A percentile compares a stretch with the other conserved stretches of the same genome.
Conservation (phyloP, 2,888 invertebrate species). For the Incurvaria masculella region DNA sequence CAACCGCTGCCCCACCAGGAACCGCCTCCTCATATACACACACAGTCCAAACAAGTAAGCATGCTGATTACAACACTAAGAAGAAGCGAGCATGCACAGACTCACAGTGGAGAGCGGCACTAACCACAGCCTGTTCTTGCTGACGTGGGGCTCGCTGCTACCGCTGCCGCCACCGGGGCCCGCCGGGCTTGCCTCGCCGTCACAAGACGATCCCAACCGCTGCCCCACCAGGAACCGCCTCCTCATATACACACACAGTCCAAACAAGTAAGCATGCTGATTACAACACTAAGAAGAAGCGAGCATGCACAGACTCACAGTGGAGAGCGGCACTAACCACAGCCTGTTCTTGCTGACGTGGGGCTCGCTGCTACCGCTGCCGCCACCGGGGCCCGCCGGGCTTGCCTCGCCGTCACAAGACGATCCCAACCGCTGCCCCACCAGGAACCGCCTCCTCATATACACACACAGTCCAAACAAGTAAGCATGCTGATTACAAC, state of each 20-base stretch:
- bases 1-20: conserved; percentile 70
- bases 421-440: conserved; percentile 68
- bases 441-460: conserved; percentile 74
- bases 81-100: too few species aligned
- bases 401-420: conserved; percentile 55
- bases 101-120: too few species aligned
- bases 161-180: conserved; percentile 64
- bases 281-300: conserved; percentile 29
- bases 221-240: conserved; percentile 70
- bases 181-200: conserved; percentile 59
- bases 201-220: conserved; percentile 55
- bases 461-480: conserved; percentile 70
- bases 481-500: too few species aligned
- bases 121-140: conserved; percentile 67
- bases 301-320: conserved; percentile 71
- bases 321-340: conserved; percentile 75
- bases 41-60: conserved; percentile 59
- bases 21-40: conserved; percentile 78
- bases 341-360: conserved; percentile 80
- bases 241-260: conserved; percentile 69
- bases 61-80: too few species aligned
- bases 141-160: conserved; percentile 69
- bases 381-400: conserved; percentile 57
- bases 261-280: conserved; percentile 31
- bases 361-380: conserved; percentile 71